These are phyloP conservation scores for Xestoiulus laeticollis DNA, from an alignment of 2,888 invertebrate genomes.

Conservation along the genomic window DNA sequence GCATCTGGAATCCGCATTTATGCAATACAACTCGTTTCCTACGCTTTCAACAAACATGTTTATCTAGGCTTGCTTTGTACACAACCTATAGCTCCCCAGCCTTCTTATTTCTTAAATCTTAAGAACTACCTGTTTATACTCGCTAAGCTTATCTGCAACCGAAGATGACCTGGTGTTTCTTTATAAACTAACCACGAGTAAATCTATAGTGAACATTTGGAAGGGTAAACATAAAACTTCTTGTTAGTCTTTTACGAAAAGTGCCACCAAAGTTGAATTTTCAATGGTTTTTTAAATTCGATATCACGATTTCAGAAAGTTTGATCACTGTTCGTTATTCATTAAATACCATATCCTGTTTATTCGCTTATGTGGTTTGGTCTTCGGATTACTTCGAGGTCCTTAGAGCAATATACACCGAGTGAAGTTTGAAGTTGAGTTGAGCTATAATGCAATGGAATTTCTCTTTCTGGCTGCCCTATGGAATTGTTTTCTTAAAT, in stretches of 20 bases:
- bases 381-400: too few species aligned
- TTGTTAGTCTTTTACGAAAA: not conserved
- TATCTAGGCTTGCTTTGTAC: not conserved
- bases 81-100: not conserved
- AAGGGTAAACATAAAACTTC: too few species aligned
- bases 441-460: too few species aligned
- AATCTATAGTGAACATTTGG: not conserved
- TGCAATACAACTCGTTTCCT: not conserved
- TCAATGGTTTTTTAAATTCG: not conserved
- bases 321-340: too few species aligned
- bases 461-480: not conserved
- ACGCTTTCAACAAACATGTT: conserved; percentile 6
- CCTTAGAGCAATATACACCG: too few species aligned
- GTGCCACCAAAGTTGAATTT: not conserved
- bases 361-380: too few species aligned
- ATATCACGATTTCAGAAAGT: too few species aligned
- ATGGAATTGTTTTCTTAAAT: conserved; percentile 1
- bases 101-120: not conserved
- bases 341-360: too few species aligned
- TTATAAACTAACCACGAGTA: not conserved
- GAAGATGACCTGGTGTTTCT: not conserved
- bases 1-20: not conserved
- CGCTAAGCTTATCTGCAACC: not conserved
- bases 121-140: not conserved
- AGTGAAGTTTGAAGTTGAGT: too few species aligned